These are phyloP conservation scores for Sparidentex hasta DNA, from an alignment of 2,797 vertebrate species.

Conservation along the genomic window DNA sequence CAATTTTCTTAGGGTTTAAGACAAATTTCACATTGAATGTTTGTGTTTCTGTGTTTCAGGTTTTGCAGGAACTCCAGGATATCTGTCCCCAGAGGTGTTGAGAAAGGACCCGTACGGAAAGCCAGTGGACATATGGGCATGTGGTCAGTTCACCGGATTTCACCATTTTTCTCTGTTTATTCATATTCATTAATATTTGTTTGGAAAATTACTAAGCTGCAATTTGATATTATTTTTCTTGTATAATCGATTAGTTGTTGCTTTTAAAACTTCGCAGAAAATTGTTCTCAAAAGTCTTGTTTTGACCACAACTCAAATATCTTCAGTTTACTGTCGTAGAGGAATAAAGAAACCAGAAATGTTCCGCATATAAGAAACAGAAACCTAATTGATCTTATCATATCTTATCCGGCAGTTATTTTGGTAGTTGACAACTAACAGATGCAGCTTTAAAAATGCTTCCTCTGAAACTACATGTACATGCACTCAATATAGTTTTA, in stretches of 20 bases:
- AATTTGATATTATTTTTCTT: too few species aligned
- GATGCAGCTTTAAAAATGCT: too few species aligned
- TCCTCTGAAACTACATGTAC: not conserved
- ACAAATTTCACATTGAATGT: not conserved
- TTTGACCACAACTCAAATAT: too few species aligned
- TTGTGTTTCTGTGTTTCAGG: slow-evolving; percentile 84
- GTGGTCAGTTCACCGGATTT: slow-evolving; percentile 88
- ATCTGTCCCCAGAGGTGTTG: slow-evolving; percentile 97
- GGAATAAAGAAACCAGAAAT: too few species aligned
- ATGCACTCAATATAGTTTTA: not conserved
- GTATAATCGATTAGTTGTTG: too few species aligned
- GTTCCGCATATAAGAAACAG: too few species aligned
- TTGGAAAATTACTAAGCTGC: not conserved
- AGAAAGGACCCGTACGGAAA: slow-evolving; percentile 99
- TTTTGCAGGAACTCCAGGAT: slow-evolving; percentile 98
- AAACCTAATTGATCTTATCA: too few species aligned
- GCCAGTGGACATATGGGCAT: slow-evolving; percentile 99
- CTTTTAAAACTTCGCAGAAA: too few species aligned
- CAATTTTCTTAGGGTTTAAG: not conserved
- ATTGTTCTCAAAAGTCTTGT: too few species aligned
- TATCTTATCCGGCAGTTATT: too few species aligned
- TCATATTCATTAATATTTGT: not conserved
- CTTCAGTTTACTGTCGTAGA: too few species aligned
- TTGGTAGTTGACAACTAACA: too few species aligned
- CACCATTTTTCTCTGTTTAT: slow-evolving; percentile 60